Evolutionary conservation across 2,113 vertebrate species (phyloP), one percentile per base, ranked within the genome.

Genomic region (Salvelinus fontinalis): DNA sequence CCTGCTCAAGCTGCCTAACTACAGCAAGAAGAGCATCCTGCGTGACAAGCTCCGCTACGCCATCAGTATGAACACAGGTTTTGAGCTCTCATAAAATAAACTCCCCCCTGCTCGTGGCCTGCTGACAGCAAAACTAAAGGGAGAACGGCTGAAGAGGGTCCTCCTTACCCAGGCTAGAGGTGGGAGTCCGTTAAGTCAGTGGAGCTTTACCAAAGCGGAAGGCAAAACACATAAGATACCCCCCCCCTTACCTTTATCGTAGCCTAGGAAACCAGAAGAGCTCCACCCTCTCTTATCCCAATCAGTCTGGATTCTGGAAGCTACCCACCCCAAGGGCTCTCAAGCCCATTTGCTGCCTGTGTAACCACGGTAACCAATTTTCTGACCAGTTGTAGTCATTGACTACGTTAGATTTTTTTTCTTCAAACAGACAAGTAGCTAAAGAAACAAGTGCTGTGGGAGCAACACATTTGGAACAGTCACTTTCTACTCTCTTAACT

Each of bases 11-110:
- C 95, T 99, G 34, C 98, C 98, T 87, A 99, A 99, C 93, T 99
- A 99, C 94, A 98, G 97, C 94, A 99, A 98, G 93, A 99, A 99
- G 87, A 96, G 95, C 83, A 95, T 98, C 77, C 92, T 99, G 77
- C 85, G 98, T 26, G 98, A 99, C 93, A 99, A 99, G 88, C 94
- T 99, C 74, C 97, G 97, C 89, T 99, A 99, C 0, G 97, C 97
- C 74, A 96, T 98, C 93, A 97, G 97, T 92, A 99, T 99, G 97
- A 99, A 99, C 94, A 99, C 98, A 0, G 98, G 98, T 89, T 99
- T 99, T 0, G 98, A 99, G 92, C 95, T 99, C 26, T 99, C 98
- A 59, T 99, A 97, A 94, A 54, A 44, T 44, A 44, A 44, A 14
- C 51, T 18, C 76, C 59, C 9, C 39, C 39, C 39, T 44, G 51